Base-by-base conservation (phyloP, 1,140 invertebrate genomes). In the Neodiprion fabricii region DNA sequence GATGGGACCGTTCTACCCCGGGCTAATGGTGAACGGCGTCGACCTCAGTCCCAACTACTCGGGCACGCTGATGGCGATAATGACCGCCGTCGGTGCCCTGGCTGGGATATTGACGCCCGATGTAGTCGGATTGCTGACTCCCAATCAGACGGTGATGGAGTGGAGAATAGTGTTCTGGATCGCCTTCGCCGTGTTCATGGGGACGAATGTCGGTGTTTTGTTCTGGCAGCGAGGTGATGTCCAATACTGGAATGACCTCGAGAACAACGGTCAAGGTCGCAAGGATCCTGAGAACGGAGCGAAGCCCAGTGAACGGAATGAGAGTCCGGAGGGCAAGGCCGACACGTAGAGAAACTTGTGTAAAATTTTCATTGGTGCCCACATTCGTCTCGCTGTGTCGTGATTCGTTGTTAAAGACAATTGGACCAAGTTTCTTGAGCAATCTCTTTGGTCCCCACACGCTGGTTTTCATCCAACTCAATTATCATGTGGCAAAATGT, bases 131-230 rank as follows among this genome's bases (percentile, higher is more conserved):
- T 87, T 92, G 12, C 88, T 96, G 76, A 95, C 93, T 72, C 90
- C 91, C 82, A 90, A 94, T 86, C 91, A 92, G 82, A 91, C 91
- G 8, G 80, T 93, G 48, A 86, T 90, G 9, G 91, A 95, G 87
- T 96, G 95, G 95, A 89, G 93, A 76, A 83, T 90, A 9, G 94
- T 96, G 2, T 96, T 96, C 83, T 96, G 94, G 92, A 93, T 96
- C 74, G 90, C 92, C 1, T 90, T 94, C 69, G 92, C 85, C 0
- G 90, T 95, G 1, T 94, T 95, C 76, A 85, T 91, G 9, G 82
- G 92, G 23, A 95, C 94, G 0, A 94, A 93, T 72, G 80, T 95
- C 7, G 96, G 93, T 80, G 85, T 92, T 8, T 82, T 94, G 12
- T 92, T 91, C 86, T 93, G 91, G 0, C 92, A 91, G 21, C 28